Conservation (phyloP, 1,140 invertebrate genomes). For the Euura lappo region DNA sequence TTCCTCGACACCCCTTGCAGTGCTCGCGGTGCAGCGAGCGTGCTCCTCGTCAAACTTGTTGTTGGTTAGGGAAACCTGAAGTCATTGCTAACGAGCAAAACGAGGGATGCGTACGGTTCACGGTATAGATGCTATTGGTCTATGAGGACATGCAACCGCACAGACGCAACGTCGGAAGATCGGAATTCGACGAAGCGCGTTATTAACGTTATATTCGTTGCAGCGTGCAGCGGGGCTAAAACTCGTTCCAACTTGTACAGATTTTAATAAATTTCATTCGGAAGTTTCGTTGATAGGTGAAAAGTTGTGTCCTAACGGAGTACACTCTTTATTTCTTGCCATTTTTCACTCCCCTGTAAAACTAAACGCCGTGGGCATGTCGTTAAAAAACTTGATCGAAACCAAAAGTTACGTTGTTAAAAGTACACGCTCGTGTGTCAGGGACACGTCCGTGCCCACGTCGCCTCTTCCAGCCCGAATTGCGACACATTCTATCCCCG, state of each 20-base stretch:
- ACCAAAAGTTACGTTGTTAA: conserved; percentile 7
- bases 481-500: too few species aligned
- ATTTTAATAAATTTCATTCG: conserved; percentile 6
- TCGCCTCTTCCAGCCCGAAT: too few species aligned
- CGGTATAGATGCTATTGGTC: background rate
- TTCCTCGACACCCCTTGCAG: background rate
- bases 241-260: background rate
- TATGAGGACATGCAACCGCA: too few species aligned
- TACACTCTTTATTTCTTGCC: background rate
- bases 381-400: background rate
- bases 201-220: too few species aligned
- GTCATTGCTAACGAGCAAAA: background rate
- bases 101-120: background rate
- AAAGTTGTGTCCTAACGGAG: background rate
- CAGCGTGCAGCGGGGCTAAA: background rate
- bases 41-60: background rate
- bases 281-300: background rate
- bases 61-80: background rate
- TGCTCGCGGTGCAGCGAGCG: background rate
- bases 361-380: conserved; percentile 3
- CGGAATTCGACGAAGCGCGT: too few species aligned
- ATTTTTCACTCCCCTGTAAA: too few species aligned
- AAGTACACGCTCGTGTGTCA: background rate
- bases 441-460: too few species aligned
- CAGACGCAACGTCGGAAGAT: too few species aligned